Evolutionary conservation across 2,888 invertebrate species (phyloP).

Genomic region (Pimpla rufipes): DNA sequence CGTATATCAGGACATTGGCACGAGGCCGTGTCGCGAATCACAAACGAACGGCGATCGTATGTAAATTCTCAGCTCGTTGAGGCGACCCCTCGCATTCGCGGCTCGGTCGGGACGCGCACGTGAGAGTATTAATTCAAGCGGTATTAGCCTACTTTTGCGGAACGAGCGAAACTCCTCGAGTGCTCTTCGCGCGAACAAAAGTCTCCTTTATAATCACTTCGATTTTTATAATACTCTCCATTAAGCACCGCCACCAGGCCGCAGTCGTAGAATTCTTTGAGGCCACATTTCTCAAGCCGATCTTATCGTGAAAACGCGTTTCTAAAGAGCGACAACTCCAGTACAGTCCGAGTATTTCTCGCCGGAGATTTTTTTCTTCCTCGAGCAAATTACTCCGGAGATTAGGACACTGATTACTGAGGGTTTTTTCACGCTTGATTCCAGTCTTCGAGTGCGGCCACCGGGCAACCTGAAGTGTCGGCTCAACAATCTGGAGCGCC

Average conservation of each 20-base stretch:
- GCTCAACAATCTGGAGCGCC: background rate
- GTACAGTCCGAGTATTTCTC: constrained; percentile 20
- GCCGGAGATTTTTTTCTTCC: constrained; percentile 22
- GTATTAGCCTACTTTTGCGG: constrained; percentile 68
- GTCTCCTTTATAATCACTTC: constrained; percentile 16
- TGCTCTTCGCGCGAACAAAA: constrained; percentile 41
- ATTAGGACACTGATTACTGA: constrained; percentile 33
- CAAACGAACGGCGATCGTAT: constrained; percentile 47
- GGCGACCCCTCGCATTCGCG: constrained; percentile 21
- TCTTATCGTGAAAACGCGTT: constrained; percentile 34
- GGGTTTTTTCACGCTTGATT: constrained; percentile 24
- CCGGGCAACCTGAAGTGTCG: background rate
- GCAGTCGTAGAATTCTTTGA: constrained; percentile 40
- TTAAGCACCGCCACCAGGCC: background rate
- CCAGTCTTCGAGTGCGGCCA: constrained; percentile 1
- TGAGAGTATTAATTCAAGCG: constrained; percentile 67
- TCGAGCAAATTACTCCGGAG: constrained; percentile 19
- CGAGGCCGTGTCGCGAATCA: constrained; percentile 32
- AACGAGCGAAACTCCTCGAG: constrained; percentile 53
- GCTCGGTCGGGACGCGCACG: constrained; percentile 44
- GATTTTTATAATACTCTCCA: constrained; percentile 8
- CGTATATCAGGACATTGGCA: constrained; percentile 52
- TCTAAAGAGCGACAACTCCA: constrained; percentile 17
- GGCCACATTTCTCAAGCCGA: constrained; percentile 27
- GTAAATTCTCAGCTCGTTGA: constrained; percentile 42